Base-by-base conservation (phyloP, 2,797 vertebrate genomes). In the Xiphorhynchus erythropygius region DNA sequence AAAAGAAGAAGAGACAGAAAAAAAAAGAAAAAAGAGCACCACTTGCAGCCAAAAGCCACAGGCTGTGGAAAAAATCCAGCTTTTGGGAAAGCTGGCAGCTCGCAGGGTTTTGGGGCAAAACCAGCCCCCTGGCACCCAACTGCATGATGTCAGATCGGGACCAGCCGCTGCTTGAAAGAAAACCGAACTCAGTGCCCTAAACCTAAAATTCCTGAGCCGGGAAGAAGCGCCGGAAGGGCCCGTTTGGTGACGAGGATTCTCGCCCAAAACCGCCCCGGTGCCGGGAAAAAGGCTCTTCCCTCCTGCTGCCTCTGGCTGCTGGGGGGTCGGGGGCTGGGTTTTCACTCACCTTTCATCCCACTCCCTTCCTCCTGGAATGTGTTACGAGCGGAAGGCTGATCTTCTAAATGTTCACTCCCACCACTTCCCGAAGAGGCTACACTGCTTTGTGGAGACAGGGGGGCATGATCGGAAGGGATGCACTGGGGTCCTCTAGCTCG, bases 401-500 rank as follows among this genome's bases (percentile, higher is more conserved):
- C 99, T 97, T 99, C 99, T 98, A 99, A 98, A 97, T 99, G 99
- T 98, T 99, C 99, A 95, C 99, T 99, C 97, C 99, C 99, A 94
- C 99, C 99, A 88, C 99, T 99, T 97, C 99, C 99, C 25, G 99
- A 99, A 95, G 99, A 99, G 81, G 99, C 99, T 96, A 99, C 98
- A 98, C 99, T 99, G 98, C 99, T 99, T 98, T 99, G 99, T 95
- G 99, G 99, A 80, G 99, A 99, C 92, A 99, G 98, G 94, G 99
- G 99, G 65, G 99, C 99, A 92, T 99, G 99, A 97, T 99, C 99
- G 23, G 98, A 99, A 91, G 99, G 98, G 97, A 98, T 97, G 97
- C 98, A 98, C 97, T 98, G 98, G n/a, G 98, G 98, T 97, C 99
- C 98, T 91, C 99, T 98, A 93, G 98, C 98, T 92, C 99, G 98